Conservation (phyloP, 2,113 vertebrate species). For the Silurus glanis region DNA sequence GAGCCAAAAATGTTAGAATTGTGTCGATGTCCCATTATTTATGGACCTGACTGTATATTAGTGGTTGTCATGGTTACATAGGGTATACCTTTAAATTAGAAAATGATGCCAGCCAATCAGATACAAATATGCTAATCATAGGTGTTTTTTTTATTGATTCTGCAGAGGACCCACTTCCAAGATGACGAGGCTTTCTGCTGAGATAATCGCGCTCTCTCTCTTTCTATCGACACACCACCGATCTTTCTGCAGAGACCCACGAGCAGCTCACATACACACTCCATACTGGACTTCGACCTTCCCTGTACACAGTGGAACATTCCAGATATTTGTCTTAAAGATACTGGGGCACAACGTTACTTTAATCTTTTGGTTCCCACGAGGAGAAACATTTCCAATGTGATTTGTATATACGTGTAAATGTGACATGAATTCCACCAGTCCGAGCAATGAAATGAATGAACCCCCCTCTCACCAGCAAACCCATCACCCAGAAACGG, state of each 20-base stretch:
- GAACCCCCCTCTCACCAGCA: slow-evolving; percentile 41
- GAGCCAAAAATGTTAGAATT: too few species aligned
- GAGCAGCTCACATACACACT: slow-evolving; percentile 6
- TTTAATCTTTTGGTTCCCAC: not conserved
- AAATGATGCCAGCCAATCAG: not conserved
- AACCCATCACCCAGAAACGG: not conserved
- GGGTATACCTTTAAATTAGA: not conserved
- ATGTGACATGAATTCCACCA: not conserved
- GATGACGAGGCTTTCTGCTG: slow-evolving; percentile 74
- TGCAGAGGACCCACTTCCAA: slow-evolving; percentile 85
- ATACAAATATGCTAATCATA: not conserved
- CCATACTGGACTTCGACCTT: not conserved
- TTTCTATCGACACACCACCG: slow-evolving; percentile 12
- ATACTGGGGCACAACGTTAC: slow-evolving; percentile 1
- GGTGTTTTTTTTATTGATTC: slow-evolving; percentile 55
- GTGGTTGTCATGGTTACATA: not conserved
- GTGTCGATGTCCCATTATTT: too few species aligned
- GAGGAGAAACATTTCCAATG: not conserved
- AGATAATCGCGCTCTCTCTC: slow-evolving; percentile 32
- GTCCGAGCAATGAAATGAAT: not conserved
- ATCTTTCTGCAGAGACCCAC: slow-evolving; percentile 3
- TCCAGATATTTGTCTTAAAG: slow-evolving; percentile 1
- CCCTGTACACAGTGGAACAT: not conserved
- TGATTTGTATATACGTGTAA: slow-evolving; percentile 40
- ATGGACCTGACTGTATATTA: too few species aligned